Percentiles rank a stretch among this genome's conserved stretches.
These are phyloP conservation scores for Caenorhabditis panamensis DNA, from an alignment of 2,888 invertebrate species.

Conservation along the genomic window DNA sequence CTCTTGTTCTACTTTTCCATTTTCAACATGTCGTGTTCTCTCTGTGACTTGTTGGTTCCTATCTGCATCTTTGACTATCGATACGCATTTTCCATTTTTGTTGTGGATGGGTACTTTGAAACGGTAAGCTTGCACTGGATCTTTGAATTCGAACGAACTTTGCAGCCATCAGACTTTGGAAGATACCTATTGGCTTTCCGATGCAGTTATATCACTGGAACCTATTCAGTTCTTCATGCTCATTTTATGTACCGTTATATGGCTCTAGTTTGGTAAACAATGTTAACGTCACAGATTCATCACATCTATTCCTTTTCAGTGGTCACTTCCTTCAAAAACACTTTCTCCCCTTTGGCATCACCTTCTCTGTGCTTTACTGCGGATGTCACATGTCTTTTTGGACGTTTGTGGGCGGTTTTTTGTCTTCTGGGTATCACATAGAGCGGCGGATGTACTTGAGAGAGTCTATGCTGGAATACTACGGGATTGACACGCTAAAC, in stretches of 20 bases:
- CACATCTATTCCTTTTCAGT: too few relatives aligned
- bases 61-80: conserved; percentile 17
- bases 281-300: too few relatives aligned
- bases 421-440: neutral
- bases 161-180: conserved; percentile 24
- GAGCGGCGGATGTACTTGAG: conserved; percentile 4
- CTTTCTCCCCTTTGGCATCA: neutral
- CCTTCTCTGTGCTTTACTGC: neutral
- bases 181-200: conserved; percentile 11
- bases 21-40: conserved; percentile 31
- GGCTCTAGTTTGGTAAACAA: too few relatives aligned
- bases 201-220: conserved; percentile 10
- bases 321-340: neutral
- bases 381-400: neutral
- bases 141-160: neutral
- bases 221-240: neutral
- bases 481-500: conserved; percentile 17
- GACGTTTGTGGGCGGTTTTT: conserved; percentile 10
- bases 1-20: conserved; percentile 31
- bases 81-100: conserved; percentile 29
- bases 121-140: too few relatives aligned
- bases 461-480: conserved; percentile 15
- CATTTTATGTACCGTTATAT: conserved; percentile 12
- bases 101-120: conserved; percentile 16
- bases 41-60: conserved; percentile 34